A percentile compares a stretch with the other conserved stretches of the same genome.
Conservation (phyloP, 2,888 invertebrate genomes). For the Entomobrya proxima region DNA sequence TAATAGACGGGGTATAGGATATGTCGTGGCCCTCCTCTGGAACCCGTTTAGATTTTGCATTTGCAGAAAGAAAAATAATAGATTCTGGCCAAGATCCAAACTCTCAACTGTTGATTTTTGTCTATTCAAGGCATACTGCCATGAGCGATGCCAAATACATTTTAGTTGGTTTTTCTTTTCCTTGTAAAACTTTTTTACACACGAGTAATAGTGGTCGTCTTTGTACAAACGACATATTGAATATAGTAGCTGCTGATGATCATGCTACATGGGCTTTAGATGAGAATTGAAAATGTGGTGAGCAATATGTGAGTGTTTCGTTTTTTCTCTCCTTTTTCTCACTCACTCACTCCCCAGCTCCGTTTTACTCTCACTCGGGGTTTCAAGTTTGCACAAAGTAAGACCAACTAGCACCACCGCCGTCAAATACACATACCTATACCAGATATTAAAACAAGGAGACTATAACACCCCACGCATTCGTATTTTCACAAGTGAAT, state of each 20-base stretch:
- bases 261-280: neutral
- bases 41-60: constrained; percentile 64
- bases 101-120: constrained; percentile 69
- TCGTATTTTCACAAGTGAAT: constrained; percentile 37
- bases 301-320: constrained; percentile 37
- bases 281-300: constrained; percentile 28
- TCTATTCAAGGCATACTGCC: constrained; percentile 67
- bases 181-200: constrained; percentile 40
- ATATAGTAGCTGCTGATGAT: neutral
- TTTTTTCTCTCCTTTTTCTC: constrained; percentile 30
- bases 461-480: constrained; percentile 53
- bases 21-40: constrained; percentile 42
- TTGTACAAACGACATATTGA: constrained; percentile 11
- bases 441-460: neutral
- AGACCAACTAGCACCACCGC: neutral
- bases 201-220: constrained; percentile 5
- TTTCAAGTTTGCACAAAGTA: neutral
- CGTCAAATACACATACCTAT: neutral
- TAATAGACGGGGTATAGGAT: neutral
- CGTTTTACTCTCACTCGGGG: neutral
- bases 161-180: constrained; percentile 18
- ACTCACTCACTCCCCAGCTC: neutral
- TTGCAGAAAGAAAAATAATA: constrained; percentile 58
- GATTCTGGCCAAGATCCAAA: constrained; percentile 66
- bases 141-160: constrained; percentile 62